These are phyloP conservation scores for Petrosia ficiformis DNA, from an alignment of 37 sponge, comb jelly and placozoan species.

Conservation along the genomic window DNA sequence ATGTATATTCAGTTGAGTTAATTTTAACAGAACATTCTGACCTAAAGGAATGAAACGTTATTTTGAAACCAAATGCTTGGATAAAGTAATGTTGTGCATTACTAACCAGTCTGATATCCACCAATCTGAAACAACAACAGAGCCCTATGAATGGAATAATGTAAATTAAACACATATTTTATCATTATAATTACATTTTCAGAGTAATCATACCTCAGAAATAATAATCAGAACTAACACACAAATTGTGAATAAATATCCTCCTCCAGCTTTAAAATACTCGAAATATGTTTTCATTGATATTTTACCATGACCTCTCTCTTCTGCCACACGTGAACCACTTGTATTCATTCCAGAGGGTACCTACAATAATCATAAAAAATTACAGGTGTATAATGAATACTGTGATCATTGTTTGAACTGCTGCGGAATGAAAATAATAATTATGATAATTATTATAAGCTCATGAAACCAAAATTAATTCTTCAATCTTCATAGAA, in stretches of 20 bases:
- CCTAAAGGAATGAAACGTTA: constrained; percentile 13
- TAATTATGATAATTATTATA: no score
- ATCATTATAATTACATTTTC: not conserved
- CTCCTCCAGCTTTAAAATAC: constrained; percentile 55
- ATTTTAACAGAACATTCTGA: constrained; percentile 17
- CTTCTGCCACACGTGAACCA: no score
- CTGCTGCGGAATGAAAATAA: no score
- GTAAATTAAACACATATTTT: not conserved
- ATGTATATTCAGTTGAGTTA: constrained; percentile 3
- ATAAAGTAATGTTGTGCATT: constrained; percentile 22
- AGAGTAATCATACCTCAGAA: not conserved
- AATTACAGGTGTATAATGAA: no score
- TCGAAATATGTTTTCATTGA: constrained; percentile 53
- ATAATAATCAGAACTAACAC: not conserved
- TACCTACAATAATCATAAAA: no score
- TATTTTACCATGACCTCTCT: constrained; percentile 50
- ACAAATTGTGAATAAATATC: not conserved
- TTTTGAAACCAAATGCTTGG: not conserved
- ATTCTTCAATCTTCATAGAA: no score
- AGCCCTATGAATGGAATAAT: no score
- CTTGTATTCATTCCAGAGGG: no score
- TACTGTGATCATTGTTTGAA: no score
- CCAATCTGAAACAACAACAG: constrained; percentile 60
- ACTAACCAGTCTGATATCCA: constrained; percentile 75
- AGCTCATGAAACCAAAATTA: no score